These are phyloP conservation scores for Drosophila subpulchrella DNA, from an alignment of 1,140 invertebrate genomes.

Conservation along the genomic window DNA sequence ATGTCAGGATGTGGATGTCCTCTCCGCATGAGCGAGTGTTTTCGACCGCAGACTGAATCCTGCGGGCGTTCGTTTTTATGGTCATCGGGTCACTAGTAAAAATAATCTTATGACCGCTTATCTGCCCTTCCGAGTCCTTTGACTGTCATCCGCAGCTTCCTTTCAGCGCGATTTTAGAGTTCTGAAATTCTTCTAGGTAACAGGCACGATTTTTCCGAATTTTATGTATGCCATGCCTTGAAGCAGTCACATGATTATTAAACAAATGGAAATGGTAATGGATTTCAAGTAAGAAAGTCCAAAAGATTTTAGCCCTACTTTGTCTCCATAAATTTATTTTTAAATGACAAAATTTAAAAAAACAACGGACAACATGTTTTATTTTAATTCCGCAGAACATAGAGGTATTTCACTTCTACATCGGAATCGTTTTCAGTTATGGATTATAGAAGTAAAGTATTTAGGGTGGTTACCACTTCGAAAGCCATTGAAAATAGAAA, in stretches of 20 bases:
- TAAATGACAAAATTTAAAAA: too few species aligned
- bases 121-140: constrained; percentile 35
- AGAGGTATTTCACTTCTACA: too few species aligned
- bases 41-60: constrained; percentile 25
- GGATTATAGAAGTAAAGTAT: too few species aligned
- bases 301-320: too few species aligned
- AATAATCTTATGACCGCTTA: constrained; percentile 57
- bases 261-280: too few species aligned
- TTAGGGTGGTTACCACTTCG: too few species aligned
- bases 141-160: constrained; percentile 24
- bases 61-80: constrained; percentile 53
- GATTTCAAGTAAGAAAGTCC: too few species aligned
- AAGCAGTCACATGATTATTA: not conserved
- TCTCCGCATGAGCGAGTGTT: constrained; percentile 42
- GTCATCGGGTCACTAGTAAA: constrained; percentile 47
- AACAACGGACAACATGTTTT: too few species aligned
- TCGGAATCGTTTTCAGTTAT: too few species aligned
- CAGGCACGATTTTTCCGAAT: not conserved
- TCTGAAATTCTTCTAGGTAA: constrained; percentile 20
- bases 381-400: too few species aligned
- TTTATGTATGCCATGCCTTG: not conserved
- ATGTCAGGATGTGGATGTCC: constrained; percentile 63
- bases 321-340: too few species aligned
- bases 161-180: constrained; percentile 1
- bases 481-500: too few species aligned